Conservation (phyloP, 2,113 vertebrate species). For the Coregonus clupeaformis region DNA sequence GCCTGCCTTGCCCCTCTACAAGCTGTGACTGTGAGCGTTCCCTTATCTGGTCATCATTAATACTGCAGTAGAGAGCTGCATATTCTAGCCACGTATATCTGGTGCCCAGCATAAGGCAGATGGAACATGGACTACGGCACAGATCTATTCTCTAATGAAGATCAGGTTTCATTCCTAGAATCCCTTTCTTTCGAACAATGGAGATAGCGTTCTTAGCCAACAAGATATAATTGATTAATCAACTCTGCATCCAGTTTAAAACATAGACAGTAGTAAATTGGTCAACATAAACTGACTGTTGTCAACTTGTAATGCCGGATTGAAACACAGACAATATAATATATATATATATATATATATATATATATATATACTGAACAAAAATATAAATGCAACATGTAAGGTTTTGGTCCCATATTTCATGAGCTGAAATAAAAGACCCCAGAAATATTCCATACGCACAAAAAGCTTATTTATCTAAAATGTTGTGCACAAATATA, state of each 20-base stretch:
- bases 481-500: too few species aligned
- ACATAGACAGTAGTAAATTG: not conserved
- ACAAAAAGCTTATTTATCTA: too few species aligned
- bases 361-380: too few species aligned
- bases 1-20: not conserved
- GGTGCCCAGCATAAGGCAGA: constrained; percentile 19
- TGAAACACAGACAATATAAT: too few species aligned
- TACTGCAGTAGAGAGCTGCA: not conserved
- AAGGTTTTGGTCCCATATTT: too few species aligned
- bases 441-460: too few species aligned
- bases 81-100: not conserved
- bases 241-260: not conserved
- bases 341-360: too few species aligned
- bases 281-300: not conserved
- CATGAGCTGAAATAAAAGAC: too few species aligned
- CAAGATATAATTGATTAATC: constrained; percentile 36
- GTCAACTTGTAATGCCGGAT: too few species aligned
- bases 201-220: constrained; percentile 19
- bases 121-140: constrained; percentile 16
- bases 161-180: constrained; percentile 43
- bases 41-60: not conserved
- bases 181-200: constrained; percentile 31
- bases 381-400: too few species aligned
- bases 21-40: not conserved
- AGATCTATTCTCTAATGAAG: constrained; percentile 19